Base-by-base conservation (phyloP, 1,140 invertebrate genomes). In the Cotesia vestalis region DNA sequence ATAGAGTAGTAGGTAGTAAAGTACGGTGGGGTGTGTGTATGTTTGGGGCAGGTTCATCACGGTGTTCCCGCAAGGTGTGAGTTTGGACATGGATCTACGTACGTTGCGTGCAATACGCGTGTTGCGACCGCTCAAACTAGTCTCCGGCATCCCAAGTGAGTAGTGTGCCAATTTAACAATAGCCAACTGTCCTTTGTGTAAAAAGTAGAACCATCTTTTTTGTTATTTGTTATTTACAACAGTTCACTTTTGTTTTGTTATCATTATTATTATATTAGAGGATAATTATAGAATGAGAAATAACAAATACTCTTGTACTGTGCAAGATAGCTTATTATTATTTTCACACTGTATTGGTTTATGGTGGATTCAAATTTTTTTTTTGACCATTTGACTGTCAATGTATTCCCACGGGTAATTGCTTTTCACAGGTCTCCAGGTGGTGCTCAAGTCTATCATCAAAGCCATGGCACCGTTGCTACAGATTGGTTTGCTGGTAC, bases 81-180 rank as follows among this genome's bases (percentile, higher is more conserved):
- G 91, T 85, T 89, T 93, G 90, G 93, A 94, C 88, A 93, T 98
- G 92, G 97, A 99, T 92, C 95, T 99, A 89, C 93, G 97, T 90
- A 99, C 97, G 88, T 93, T 99, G 90, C 94, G 98, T 92, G 97
- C 98, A 88, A 98, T 99, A 91, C 94, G 98, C 91, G 98, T 99
- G 89, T 93, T 99, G 89, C 94, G 98, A 91, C 98, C 98, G 87
- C 94, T 99, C 91, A 99, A 99, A 95, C 94, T 99, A 92, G 98
- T 99, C 88, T 99, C 98, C 91, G 97, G 98, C 90, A 99, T 99
- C 91, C 98, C 98, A 93, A 99, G 98, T 99, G 96, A 96, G 97
- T 97, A 94, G 89, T 88, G 82, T 78, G 81, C 17, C 77, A 75
- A 84, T 80, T 84, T 81, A 9, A 46, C 6, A 80, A 77, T 78